phyloP scores from a whole-genome alignment of 2,113 vertebrate genomes.

The Hymenochirus boettgeri region DNA sequence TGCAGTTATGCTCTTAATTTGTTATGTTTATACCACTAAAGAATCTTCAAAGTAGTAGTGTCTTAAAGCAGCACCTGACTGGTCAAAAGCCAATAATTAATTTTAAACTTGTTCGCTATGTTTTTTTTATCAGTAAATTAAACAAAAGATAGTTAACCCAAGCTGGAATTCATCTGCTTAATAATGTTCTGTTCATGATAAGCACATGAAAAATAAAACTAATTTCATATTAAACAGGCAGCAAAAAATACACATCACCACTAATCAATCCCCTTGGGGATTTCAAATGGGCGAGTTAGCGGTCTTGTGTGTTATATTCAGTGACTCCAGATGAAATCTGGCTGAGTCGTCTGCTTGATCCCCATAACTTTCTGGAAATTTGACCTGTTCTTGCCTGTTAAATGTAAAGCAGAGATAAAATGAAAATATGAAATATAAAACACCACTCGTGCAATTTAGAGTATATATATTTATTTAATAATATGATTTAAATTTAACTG shows the following conservation, averaged over 20 bases:
- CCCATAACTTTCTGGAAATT: conserved; percentile 95
- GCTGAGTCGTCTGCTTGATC: conserved; percentile 88
- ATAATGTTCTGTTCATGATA: not conserved
- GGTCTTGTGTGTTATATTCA: conserved; percentile 85
- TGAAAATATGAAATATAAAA: too few species aligned
- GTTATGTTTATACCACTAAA: too few species aligned
- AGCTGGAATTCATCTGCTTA: not conserved
- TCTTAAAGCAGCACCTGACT: too few species aligned
- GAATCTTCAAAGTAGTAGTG: too few species aligned
- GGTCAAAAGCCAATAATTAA: too few species aligned
- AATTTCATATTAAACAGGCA: not conserved
- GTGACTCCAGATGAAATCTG: conserved; percentile 94
- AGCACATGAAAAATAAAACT: not conserved
- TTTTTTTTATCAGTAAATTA: too few species aligned
- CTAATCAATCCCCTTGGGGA: not conserved
- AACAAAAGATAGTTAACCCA: not conserved
- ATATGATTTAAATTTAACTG: too few species aligned
- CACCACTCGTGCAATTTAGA: too few species aligned
- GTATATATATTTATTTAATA: too few species aligned
- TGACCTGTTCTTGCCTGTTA: conserved; percentile 91
- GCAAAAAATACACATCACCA: not conserved
- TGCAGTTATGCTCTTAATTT: too few species aligned
- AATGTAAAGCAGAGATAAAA: conserved; percentile 62
- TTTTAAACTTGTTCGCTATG: too few species aligned
- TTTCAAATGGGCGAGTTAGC: conserved; percentile 5